phyloP scores from a whole-genome alignment of 2,797 vertebrate species.

The Galaxias olidus region DNA sequence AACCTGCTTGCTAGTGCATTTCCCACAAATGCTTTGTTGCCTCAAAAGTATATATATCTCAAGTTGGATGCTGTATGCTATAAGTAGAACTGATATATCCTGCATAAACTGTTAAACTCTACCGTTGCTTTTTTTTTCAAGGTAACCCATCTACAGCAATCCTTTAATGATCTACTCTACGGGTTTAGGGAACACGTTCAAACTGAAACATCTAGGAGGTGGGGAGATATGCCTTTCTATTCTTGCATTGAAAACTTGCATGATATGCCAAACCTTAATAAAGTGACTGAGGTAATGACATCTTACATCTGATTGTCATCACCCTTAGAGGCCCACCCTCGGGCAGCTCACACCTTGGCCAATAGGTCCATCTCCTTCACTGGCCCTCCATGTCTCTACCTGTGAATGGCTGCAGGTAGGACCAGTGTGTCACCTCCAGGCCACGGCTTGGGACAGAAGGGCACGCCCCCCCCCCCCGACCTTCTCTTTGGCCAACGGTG shows the following conservation, averaged over 20 bases:
- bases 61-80: conserved; percentile 69
- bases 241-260: conserved; percentile 83
- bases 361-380: conserved; percentile 57
- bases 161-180: conserved; percentile 41
- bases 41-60: conserved; percentile 86
- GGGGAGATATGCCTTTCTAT: conserved; percentile 80
- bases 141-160: conserved; percentile 50
- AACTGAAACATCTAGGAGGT: conserved; percentile 56
- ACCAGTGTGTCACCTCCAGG: conserved; percentile 49
- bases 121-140: conserved; percentile 49
- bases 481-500: conserved; percentile 24
- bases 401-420: conserved; percentile 54
- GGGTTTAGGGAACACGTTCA: conserved; percentile 43
- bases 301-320: conserved; percentile 86
- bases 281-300: conserved; percentile 92
- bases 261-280: conserved; percentile 87
- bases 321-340: conserved; percentile 70
- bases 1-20: conserved; percentile 93
- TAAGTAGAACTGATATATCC: conserved; percentile 75
- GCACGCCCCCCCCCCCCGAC: conserved; percentile 41
- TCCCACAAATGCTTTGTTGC: conserved; percentile 75
- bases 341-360: conserved; percentile 58
- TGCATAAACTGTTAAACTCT: conserved; percentile 83
- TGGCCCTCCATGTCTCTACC: conserved; percentile 41
- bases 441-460: conserved; percentile 46